Evolutionary conservation across 1,140 invertebrate genomes (phyloP), one percentile per base, ranked within the genome.

Genomic region (Drosophila carrolli): DNA sequence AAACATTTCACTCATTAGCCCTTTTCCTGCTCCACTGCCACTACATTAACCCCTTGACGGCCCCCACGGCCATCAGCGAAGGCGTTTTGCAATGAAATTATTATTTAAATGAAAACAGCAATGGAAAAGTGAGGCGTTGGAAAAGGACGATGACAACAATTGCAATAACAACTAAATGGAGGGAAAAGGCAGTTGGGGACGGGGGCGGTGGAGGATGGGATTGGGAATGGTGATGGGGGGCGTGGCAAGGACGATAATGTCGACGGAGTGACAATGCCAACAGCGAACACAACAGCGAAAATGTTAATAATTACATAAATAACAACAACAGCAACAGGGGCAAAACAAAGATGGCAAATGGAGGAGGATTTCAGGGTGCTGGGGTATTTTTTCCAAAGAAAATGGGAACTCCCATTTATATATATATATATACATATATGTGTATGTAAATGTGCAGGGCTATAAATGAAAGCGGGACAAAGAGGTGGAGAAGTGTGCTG

Each of bases 231-330:
- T 23, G 23, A 23, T 23, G 23, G 19, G 27, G 9, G 11, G 47
- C n/a, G 27, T 41, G 37, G 67, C 67, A 71, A 57, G 67, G 67
- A 71, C 67, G 65, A 70, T 70, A 68, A 68, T 68, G 65, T 68
- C 65, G 60, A 59, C 57, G 48, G 53, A 41, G 32, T 57, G 57
- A 46, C 38, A 78, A 63, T 66, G 70, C 56, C 70, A 75, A 41
- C 63, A 67, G 56, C 54, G 48, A 62, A 57, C 70, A 74, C 50
- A 63, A 67, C 72, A 88, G 79, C 63, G 73, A 83, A 88, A 88
- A 88, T 89, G 75, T 86, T 86, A 88, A 88, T 89, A 88, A 88
- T 88, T 88, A 89, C 84, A 88, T 89, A 88, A 88, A 88, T 89
- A 78, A 89, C 72, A 88, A 89, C 85, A 86, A 71, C 70, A 73